Percentiles rank a stretch among this genome's conserved stretches.
phyloP scores from a whole-genome alignment of 1,140 invertebrate genomes.

The Drosophila dunni region DNA sequence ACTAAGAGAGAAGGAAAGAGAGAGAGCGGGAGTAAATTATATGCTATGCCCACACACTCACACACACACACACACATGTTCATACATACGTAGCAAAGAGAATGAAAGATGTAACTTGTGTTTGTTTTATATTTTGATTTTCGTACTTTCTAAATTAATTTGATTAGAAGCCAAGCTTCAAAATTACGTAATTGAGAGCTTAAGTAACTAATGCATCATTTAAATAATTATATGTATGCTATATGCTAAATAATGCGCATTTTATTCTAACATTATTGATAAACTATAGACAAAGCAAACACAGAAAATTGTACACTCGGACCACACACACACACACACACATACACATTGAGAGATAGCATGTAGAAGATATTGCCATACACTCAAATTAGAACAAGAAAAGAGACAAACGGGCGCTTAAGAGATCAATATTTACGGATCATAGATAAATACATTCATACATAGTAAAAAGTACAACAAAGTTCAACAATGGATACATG shows the following conservation, averaged over 20 bases:
- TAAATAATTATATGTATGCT: slow-evolving; percentile 36
- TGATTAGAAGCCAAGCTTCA: slow-evolving; percentile 71
- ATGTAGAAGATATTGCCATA: slow-evolving; percentile 57
- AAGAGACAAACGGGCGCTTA: slow-evolving; percentile 22
- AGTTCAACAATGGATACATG: slow-evolving; percentile 32
- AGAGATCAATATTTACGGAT: slow-evolving; percentile 31
- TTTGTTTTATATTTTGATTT: slow-evolving; percentile 38
- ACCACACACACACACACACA: slow-evolving; percentile 31
- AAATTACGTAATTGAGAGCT: slow-evolving; percentile 58
- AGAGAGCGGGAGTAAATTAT: slow-evolving; percentile 5
- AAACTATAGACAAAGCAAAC: slow-evolving; percentile 35
- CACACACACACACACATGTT: neutral
- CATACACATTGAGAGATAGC: slow-evolving; percentile 11
- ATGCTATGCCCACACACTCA: slow-evolving; percentile 19
- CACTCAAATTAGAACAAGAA: slow-evolving; percentile 71
- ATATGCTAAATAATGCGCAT: slow-evolving; percentile 37
- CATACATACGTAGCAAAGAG: slow-evolving; percentile 12
- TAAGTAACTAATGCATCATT: slow-evolving; percentile 65
- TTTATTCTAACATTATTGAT: slow-evolving; percentile 46
- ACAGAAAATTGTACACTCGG: slow-evolving; percentile 18
- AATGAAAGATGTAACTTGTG: slow-evolving; percentile 21
- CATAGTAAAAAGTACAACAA: slow-evolving; percentile 28
- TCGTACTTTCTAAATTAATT: slow-evolving; percentile 61
- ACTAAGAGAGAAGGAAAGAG: slow-evolving; percentile 14
- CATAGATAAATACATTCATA: slow-evolving; percentile 36